Evolutionary conservation across 2,888 invertebrate genomes (phyloP).

Genomic region (Rhabditoides inermis): DNA sequence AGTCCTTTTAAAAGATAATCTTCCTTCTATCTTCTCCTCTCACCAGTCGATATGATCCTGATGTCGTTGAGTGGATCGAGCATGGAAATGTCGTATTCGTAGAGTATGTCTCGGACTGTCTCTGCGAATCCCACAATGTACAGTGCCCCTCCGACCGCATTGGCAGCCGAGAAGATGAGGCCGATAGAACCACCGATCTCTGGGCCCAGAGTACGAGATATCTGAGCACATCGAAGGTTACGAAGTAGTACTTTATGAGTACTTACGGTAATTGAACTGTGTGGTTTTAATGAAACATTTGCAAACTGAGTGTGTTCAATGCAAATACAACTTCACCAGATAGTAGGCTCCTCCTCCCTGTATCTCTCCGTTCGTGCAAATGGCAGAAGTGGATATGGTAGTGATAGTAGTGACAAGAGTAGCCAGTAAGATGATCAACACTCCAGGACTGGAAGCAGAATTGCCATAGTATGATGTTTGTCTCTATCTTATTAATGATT

Average conservation of each 20-base stretch:
- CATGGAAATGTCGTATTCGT: background rate
- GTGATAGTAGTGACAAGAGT: constrained; percentile 67
- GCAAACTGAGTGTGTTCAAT: constrained; percentile 55
- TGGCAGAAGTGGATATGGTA: constrained; percentile 87
- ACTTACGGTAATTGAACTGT: too few species aligned
- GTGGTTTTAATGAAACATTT: background rate
- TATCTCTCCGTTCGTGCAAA: constrained; percentile 92
- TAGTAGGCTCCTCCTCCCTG: constrained; percentile 86
- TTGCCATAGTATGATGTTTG: too few species aligned
- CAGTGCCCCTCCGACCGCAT: constrained; percentile 70
- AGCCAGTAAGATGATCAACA: constrained; percentile 11
- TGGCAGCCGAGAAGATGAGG: constrained; percentile 88
- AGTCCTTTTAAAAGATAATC: background rate
- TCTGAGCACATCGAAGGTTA: constrained; percentile 1
- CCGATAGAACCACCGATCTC: constrained; percentile 91
- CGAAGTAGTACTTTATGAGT: too few species aligned
- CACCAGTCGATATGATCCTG: background rate
- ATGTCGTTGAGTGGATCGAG: constrained; percentile 6
- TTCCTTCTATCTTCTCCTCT: background rate
- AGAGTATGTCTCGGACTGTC: constrained; percentile 8
- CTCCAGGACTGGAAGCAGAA: constrained; percentile 9
- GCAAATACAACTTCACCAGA: constrained; percentile 66
- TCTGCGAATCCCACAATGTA: constrained; percentile 92
- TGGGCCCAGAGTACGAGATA: constrained; percentile 69
- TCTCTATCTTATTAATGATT: too few species aligned